A percentile compares a stretch with the other conserved stretches of the same genome.
These are phyloP conservation scores for Hirtodrosophila alboralis DNA, from an alignment of 2,888 invertebrate species.

Conservation along the genomic window DNA sequence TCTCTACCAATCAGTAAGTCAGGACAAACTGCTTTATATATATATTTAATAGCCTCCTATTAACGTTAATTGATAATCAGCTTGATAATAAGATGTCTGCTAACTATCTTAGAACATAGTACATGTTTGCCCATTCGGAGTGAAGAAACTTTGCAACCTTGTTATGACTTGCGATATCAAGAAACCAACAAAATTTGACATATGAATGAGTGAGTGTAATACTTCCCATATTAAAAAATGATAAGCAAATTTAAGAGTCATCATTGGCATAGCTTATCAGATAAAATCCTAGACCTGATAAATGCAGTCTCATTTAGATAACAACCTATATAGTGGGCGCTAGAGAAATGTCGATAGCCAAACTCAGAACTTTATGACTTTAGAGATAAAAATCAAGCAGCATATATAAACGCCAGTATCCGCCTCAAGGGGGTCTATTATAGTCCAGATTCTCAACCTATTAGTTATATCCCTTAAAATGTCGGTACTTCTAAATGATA, in stretches of 20 bases:
- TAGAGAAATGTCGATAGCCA: slow-evolving; percentile 20
- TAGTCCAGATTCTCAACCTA: slow-evolving; percentile 14
- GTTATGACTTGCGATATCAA: slow-evolving; percentile 6
- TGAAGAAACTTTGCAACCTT: slow-evolving; percentile 18
- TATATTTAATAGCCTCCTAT: no score
- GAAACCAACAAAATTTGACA: neutral
- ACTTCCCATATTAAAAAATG: neutral
- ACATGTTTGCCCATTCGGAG: neutral
- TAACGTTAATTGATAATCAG: no score
- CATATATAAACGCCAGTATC: slow-evolving; percentile 20
- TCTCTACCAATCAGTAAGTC: no score
- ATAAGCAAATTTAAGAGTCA: slow-evolving; percentile 22
- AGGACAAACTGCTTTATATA: no score
- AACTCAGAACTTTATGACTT: neutral
- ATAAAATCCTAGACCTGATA: neutral
- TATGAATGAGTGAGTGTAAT: slow-evolving; percentile 20
- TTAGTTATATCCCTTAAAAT: slow-evolving; percentile 17
- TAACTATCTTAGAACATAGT: no score
- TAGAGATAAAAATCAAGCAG: slow-evolving; percentile 6
- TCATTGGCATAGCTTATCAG: slow-evolving; percentile 22
- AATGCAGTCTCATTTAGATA: slow-evolving; percentile 33
- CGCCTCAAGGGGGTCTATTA: slow-evolving; percentile 1
- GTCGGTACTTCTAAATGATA: slow-evolving; percentile 44
- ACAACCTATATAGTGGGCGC: slow-evolving; percentile 1
- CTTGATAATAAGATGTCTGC: no score